These are phyloP conservation scores for Alfaro cultratus DNA, from an alignment of 2,797 vertebrate species.

Conservation along the genomic window DNA sequence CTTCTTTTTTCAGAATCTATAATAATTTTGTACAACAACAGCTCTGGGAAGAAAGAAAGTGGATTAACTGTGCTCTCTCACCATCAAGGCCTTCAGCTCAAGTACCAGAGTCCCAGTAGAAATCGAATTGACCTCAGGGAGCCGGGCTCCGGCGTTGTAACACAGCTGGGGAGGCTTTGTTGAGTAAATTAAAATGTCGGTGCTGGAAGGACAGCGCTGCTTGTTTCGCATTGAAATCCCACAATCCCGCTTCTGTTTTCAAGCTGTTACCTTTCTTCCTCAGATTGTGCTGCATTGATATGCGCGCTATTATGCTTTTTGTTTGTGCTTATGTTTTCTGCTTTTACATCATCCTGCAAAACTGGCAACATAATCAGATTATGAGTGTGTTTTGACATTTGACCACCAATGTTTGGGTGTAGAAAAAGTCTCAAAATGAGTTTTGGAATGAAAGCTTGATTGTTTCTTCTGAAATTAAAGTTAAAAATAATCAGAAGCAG, in stretches of 20 bases:
- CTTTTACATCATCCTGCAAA: background rate
- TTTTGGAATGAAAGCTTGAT: background rate
- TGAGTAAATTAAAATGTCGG: conserved; percentile 80
- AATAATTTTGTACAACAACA: conserved; percentile 84
- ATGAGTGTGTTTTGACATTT: background rate
- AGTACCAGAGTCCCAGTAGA: conserved; percentile 84
- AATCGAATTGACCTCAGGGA: conserved; percentile 86
- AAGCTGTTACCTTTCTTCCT: conserved; percentile 21
- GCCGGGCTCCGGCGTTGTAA: conserved; percentile 73
- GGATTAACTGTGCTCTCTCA: conserved; percentile 89
- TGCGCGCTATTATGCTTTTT: background rate
- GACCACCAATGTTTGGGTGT: background rate
- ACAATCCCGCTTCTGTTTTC: conserved; percentile 42
- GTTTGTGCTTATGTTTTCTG: background rate
- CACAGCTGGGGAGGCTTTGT: conserved; percentile 85
- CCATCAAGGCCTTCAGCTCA: conserved; percentile 89
- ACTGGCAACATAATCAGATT: background rate
- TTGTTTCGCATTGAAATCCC: conserved; percentile 56
- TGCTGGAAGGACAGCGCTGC: conserved; percentile 69
- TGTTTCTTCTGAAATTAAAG: background rate
- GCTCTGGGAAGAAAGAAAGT: conserved; percentile 84
- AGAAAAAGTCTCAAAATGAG: background rate
- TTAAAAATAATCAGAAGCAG: background rate
- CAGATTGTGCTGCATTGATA: background rate
- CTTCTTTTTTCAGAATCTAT: conserved; percentile 77